Evolutionary conservation across 2,797 vertebrate genomes (phyloP), one percentile per base, ranked within the genome.

Genomic region (Coregonus sp.): DNA sequence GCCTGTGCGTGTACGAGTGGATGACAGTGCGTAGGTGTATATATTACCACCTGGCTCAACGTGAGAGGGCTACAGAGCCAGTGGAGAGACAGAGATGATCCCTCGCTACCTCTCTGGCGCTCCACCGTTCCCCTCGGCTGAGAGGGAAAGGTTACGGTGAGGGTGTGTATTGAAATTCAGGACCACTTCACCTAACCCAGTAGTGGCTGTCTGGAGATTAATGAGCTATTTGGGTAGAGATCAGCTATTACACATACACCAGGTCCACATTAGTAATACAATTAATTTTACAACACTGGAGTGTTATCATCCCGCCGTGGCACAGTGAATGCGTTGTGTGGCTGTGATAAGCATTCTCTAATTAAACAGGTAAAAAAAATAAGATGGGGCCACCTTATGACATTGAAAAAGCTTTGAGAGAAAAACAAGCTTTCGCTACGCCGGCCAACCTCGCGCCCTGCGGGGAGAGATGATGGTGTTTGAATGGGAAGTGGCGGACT

Each of bases 251-350:
- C 78, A 91, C 93, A 95, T 89, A 91, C 92, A 89, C 87, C 79
- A 89, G 91, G 90, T 93, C 90, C 90, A 93, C 89, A 91, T 93
- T 93, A 91, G 92, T 92, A 90, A 91, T 94, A 91, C 93, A 96
- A 96, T 96, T 96, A 96, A 96, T 96, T 97, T 97, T 93, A 95
- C 93, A 96, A 94, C 91, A 94, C 84, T 71, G 87, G 85, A 90
- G 91, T 95, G 96, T 95, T 96, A 94, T 94, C 87, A 84, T 92
- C 90, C 86, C 88, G 80, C 79, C 87, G 84, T 92, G 80, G 85
- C 29, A 2, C 56, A 20, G 6, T n/a, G n/a, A n/a, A 59, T n/a
- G 5, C 87, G 87, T 87, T 92, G 90, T 86, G 84, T 71, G 89
- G 82, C 89, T 91, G 90, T 92, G 93, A 95, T 95, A 96, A 95